Evolutionary conservation across 2,113 vertebrate species (phyloP), one percentile per base, ranked within the genome.

Genomic region (Gallinago undulata): DNA sequence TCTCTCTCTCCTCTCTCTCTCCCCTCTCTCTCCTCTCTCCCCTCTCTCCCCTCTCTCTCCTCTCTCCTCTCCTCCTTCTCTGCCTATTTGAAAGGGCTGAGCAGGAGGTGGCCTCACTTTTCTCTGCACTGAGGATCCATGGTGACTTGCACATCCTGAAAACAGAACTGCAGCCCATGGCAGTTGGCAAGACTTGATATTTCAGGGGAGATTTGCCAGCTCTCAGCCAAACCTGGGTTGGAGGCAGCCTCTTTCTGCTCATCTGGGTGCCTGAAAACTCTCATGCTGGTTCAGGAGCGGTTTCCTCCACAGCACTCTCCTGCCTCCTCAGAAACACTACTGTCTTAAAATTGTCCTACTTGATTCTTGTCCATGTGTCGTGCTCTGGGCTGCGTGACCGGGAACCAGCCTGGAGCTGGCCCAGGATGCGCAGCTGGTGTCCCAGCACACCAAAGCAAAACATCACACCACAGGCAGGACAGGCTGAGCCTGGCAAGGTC

Each of bases 401-500:
- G 89, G 55, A 89, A 48, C 21, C 10, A 43, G 84, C 35, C 79
- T 90, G 91, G 45, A 80, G 63, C 48, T 28, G 15, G 67, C 30
- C 41, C 50, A 91, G 68, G 72, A 62, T 80, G 76, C 27, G 64
- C 63, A 33, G 53, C 39, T 75, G 74, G 19, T 50, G 30, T 83
- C 63, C 62, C 4, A 3, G 33, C 43, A 55, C 19, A 31, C 19
- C 56, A 45, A 23, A 74, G 64, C 19, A 47, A 45, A 80, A 55
- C 57, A 10, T 45, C n/a, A 13, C 1, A 0, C 50, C 25, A 22
- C 0, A 1, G 43, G 45, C 56, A 59, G 70, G 67, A 60, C 19
- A 55, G 31, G 53, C 86, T 47, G 35, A 83, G 45, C 18, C 1
- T 60, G 50, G 51, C 75, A 81, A n/a, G 31, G 19, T 37, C n/a